phyloP scores from a whole-genome alignment of 2,888 invertebrate species.

The Nasonia oneida region DNA sequence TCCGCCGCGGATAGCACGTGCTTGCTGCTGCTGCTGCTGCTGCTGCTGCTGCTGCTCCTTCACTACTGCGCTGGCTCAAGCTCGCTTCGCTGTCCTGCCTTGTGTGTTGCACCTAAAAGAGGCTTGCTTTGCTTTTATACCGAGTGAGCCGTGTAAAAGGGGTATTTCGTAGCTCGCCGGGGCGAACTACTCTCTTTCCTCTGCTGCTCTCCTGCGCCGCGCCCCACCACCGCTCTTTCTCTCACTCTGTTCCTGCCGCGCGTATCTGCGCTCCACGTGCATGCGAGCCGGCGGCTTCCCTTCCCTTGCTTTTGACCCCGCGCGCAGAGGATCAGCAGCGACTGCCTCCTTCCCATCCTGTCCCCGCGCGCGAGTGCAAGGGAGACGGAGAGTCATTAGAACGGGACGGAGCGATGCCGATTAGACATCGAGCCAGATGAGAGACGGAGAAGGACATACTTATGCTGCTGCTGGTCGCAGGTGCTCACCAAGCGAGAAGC shows the following conservation, averaged over 20 bases:
- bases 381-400: conserved; percentile 4
- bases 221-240: conserved; percentile 60
- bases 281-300: conserved; percentile 34
- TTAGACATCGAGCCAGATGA: conserved; percentile 35
- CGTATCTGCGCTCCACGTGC: conserved; percentile 41
- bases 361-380: background rate
- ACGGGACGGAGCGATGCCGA: conserved; percentile 3
- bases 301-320: conserved; percentile 49
- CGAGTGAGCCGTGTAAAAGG: conserved; percentile 74
- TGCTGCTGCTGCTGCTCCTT: conserved; percentile 6
- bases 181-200: conserved; percentile 61
- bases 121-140: conserved; percentile 79
- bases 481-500: conserved; percentile 42
- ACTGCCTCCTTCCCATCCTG: background rate
- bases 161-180: conserved; percentile 67
- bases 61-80: conserved; percentile 9
- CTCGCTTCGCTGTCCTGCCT: conserved; percentile 28
- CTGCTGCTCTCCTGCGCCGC: conserved; percentile 66
- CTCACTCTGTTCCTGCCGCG: background rate
- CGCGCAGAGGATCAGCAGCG: background rate
- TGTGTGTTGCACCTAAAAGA: conserved; percentile 78
- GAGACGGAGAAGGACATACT: conserved; percentile 2
- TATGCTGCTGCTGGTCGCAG: conserved; percentile 34
- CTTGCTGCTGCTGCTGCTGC: conserved; percentile 24
- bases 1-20: conserved; percentile 37